Evolutionary conservation across 2,113 vertebrate genomes (phyloP).

Genomic region (Alectura lathami): DNA sequence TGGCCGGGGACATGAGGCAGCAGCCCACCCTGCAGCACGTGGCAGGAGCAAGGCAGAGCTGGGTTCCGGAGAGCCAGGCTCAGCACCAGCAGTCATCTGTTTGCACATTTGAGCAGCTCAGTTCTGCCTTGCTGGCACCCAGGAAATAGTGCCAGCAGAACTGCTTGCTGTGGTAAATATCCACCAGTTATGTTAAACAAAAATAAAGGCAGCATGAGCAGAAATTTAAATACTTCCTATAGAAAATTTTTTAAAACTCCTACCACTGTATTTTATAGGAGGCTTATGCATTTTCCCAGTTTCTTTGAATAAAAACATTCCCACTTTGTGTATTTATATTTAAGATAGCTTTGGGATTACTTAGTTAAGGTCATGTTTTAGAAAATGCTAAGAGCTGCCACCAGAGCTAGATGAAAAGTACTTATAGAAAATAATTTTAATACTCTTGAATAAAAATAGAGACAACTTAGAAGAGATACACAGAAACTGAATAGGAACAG

Average conservation of each 20-base stretch:
- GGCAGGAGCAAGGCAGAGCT: accelerated
- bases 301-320: not conserved
- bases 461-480: not conserved
- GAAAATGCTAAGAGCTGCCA: not conserved
- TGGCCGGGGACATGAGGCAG: accelerated
- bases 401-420: not conserved
- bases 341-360: not conserved
- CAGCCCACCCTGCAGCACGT: not conserved
- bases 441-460: not conserved
- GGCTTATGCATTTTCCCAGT: not conserved
- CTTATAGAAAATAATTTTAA: constrained; percentile 20
- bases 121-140: not conserved
- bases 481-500: not conserved
- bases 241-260: not conserved
- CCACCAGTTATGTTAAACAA: not conserved
- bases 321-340: not conserved
- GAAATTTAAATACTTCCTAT: not conserved
- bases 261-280: not conserved
- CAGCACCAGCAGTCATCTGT: too few relatives aligned
- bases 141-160: not conserved
- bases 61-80: accelerated
- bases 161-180: not conserved
- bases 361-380: not conserved
- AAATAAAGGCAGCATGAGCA: not conserved
- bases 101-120: not conserved